phyloP scores from a whole-genome alignment of 2,797 vertebrate species.

The Anas acuta region DNA sequence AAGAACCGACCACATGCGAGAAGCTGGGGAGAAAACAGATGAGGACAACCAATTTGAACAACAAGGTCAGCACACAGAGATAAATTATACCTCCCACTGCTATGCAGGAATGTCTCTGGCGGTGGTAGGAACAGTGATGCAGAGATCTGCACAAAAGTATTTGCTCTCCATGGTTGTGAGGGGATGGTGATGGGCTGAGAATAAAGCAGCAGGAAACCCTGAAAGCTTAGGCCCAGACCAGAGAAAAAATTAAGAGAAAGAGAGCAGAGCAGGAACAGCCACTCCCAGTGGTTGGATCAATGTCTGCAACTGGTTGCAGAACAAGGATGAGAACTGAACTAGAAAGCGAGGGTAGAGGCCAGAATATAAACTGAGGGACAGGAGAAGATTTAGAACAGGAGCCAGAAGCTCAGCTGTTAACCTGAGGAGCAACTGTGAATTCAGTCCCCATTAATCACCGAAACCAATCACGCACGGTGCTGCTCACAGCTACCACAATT shows the following conservation, averaged over 20 bases:
- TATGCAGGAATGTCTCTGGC: not conserved
- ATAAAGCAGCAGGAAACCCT: not conserved
- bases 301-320: not conserved
- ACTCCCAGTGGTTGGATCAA: not conserved
- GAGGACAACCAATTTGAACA: not conserved
- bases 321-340: not conserved
- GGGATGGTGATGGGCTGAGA: not conserved
- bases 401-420: not conserved
- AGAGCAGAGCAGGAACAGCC: not conserved
- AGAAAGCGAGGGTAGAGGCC: not conserved
- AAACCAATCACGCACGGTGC: not conserved
- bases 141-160: not conserved
- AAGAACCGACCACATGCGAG: not conserved
- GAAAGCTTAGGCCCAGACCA: not conserved
- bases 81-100: not conserved
- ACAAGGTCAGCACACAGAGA: fast-evolving
- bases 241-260: not conserved
- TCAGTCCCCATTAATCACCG: not conserved
- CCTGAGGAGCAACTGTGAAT: not conserved
- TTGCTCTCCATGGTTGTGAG: not conserved
- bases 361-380: not conserved
- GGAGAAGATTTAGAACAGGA: not conserved
- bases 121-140: not conserved
- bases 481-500: not conserved
- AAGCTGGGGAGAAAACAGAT: not conserved